Evolutionary conservation across 92 coral and sea anemone genomes (phyloP), one percentile per base, ranked within the genome.

Genomic region (Porites divaricata): DNA sequence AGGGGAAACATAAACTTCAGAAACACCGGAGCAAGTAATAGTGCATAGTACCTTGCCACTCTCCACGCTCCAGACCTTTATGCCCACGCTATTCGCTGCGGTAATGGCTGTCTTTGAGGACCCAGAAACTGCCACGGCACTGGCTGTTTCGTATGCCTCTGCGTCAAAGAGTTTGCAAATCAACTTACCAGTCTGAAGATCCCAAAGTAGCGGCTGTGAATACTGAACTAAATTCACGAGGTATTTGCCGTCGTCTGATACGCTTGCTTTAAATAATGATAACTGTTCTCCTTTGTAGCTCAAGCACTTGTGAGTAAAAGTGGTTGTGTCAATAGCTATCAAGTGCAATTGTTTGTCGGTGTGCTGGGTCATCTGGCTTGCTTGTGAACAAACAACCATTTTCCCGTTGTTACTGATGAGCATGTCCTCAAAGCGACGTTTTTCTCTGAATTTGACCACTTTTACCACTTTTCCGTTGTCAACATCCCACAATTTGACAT

Each of bases 401-500:
- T 90, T 90, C 14, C 95, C 92, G 62, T 96, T 80, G 12, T 74
- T 87, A 78, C 98, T 93, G 9, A 96, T 70, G 14, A 96, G 63
- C 93, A 96, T 82, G 67, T 95, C 99, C 77, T 96, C 94, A 67
- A 96, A 89, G 45, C 91, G 88, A 16, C 83, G 91, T 74, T 91
- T 93, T 84, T 95, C 94, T 21, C 86, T 85, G 63, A 93, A 90
- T 78, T 96, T 96, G 74, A 91, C 78, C 76, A 95, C 81, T 23
- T 91, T 88, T 23, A 92, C 85, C 17, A 93, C 97, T 78, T 89
- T 89, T 48, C 99, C 98, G 21, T 87, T 89, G 70, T 87, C 88
- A 71, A 95, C 84, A 77, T 95, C 88, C 99, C 99, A 96, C 50
- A 96, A 84, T 87, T 97, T 97, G 62, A 97, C 92, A 81, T 88